These are phyloP conservation scores for Syncerus caffer DNA, from an alignment of 2,797 vertebrate genomes.

Conservation along the genomic window DNA sequence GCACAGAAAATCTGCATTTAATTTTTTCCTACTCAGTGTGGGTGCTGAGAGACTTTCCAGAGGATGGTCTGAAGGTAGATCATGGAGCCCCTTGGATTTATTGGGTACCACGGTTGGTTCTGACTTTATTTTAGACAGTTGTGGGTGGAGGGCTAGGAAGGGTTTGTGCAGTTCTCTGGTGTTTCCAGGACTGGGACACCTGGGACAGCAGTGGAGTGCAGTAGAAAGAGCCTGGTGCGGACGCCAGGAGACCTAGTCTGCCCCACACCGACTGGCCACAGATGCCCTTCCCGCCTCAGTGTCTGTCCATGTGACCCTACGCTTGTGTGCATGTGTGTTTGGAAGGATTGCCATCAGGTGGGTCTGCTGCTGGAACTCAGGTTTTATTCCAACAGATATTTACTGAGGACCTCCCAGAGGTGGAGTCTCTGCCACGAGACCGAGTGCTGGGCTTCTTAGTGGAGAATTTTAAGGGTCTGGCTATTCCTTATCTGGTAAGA, in stretches of 20 bases:
- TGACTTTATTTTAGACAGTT: not conserved
- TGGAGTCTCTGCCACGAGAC: slow-evolving; percentile 94
- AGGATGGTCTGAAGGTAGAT: slow-evolving; percentile 95
- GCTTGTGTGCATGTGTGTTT: fast-evolving
- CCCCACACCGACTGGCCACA: not conserved
- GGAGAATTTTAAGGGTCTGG: slow-evolving; percentile 94
- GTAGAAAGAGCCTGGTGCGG: not conserved
- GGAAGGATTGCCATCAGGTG: not conserved
- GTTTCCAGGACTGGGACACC: not conserved
- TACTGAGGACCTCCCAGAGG: slow-evolving; percentile 97
- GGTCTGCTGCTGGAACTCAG: not conserved
- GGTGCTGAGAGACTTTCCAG: slow-evolving; percentile 95
- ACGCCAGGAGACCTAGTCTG: not conserved
- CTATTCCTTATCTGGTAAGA: slow-evolving; percentile 93
- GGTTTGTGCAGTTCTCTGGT: not conserved
- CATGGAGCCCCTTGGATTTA: not conserved
- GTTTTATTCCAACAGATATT: slow-evolving; percentile 90
- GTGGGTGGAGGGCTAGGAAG: not conserved
- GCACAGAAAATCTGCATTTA: slow-evolving; percentile 93
- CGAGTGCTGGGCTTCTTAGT: slow-evolving; percentile 93
- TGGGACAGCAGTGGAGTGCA: too few relatives aligned
- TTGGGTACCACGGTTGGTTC: not conserved
- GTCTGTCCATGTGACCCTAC: not conserved
- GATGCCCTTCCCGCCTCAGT: not conserved
- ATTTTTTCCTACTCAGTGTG: slow-evolving; percentile 97